Base-by-base conservation (phyloP, 2,797 vertebrate genomes). In the Oreochromis grahami region DNA sequence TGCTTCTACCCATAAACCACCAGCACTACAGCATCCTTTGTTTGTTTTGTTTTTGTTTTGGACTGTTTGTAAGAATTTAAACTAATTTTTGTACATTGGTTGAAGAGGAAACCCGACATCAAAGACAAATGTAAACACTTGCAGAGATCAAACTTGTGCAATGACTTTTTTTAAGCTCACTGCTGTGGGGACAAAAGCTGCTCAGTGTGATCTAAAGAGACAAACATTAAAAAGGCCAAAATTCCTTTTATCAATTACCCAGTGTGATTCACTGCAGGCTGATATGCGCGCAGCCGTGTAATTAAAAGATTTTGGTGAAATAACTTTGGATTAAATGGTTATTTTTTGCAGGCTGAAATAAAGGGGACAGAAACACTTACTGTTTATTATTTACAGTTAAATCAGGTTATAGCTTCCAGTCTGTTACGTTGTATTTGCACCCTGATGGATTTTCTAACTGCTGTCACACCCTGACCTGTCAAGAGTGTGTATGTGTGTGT, bases 301-400 rank as follows among this genome's bases (percentile, higher is more conserved):
- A 86, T 88, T 87, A 90, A 91, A 60, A 81, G 21, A 80, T 84
- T 82, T 91, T 86, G 79, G 85, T 87, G 77, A 84, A 90, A 38
- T 81, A 84, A 84, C 5, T n/a, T 6, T 13, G 45, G 48, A 81
- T 84, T 21, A 85, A 84, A 83, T 77, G n/a, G 6, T 82, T 88
- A 9, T 81, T 87, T 63, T 84, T 79, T 58, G 50, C 17, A 24
- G 6, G 4, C 26, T 77, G 34, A 77, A 60, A 90, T 55, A 19
- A 79, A 76, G 4, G 9, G 7, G 34, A 26, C 41, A 13, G 9
- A 74, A 52, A 34, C n/a, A 76, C 68, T 8, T 21, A 26, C 34
- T 17, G 6, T 29, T 29, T 26, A 14, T 29, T 6, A 38, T 78
- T 80, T 89, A 26, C 11, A 79, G 34, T 86, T 43, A 74, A 83